Percentiles rank a stretch among this genome's conserved stretches.
Evolutionary conservation across 2,113 vertebrate species (phyloP).

Genomic region (Bothrops jararaca): DNA sequence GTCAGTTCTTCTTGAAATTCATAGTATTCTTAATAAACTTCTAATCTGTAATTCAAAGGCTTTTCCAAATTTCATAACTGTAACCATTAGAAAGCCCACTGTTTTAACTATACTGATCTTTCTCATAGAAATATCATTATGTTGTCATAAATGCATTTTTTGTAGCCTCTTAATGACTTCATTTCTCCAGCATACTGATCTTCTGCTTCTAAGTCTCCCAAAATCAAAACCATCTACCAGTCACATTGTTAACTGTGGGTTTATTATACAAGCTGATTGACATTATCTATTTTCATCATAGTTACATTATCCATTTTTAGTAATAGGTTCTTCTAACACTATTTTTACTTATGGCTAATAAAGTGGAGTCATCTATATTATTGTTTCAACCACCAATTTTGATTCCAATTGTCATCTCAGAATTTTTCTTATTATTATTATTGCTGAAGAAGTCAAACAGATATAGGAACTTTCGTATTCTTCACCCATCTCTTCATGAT

Average conservation of each 20-base stretch:
- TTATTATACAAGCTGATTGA: not conserved
- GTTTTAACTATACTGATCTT: not conserved
- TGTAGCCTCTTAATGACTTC: not conserved
- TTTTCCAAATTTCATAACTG: not conserved
- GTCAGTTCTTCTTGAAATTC: not conserved
- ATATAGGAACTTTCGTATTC: not conserved
- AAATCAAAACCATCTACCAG: not conserved
- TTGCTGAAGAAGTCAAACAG: not conserved
- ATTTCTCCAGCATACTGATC: not conserved
- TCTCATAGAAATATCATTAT: not conserved
- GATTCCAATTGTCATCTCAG: not conserved
- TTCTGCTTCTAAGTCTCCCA: not conserved
- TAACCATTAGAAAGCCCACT: not conserved
- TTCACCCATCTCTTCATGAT: not conserved
- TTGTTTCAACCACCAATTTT: not conserved
- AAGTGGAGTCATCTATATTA: not conserved
- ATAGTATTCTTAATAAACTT: not conserved
- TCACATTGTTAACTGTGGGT: not conserved
- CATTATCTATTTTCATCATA: not conserved
- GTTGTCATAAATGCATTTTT: not conserved
- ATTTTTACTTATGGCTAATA: not conserved
- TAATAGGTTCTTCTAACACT: not conserved
- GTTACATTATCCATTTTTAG: not conserved
- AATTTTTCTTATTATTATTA: not conserved
- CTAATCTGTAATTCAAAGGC: not conserved